A percentile compares a stretch with the other conserved stretches of the same genome.
phyloP scores from a whole-genome alignment of 2,888 invertebrate species.

The Oscheius sp. region DNA sequence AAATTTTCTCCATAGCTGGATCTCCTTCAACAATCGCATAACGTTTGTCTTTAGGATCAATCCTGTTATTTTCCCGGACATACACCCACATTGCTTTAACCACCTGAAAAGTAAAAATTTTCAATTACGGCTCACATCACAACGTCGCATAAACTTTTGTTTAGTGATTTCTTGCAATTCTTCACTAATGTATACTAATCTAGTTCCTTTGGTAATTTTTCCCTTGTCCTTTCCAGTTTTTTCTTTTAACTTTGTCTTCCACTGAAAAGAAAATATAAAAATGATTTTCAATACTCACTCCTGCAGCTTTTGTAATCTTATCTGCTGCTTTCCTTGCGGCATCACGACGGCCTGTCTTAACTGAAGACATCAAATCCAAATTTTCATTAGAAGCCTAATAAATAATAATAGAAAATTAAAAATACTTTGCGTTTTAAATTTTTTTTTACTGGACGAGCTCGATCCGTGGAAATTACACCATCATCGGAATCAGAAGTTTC shows the following conservation, averaged over 20 bases:
- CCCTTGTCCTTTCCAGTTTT: constrained; percentile 35
- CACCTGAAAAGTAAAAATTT: constrained; percentile 37
- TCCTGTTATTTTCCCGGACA: constrained; percentile 54
- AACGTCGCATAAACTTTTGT: constrained; percentile 42
- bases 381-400: constrained; percentile 11
- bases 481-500: constrained; percentile 30
- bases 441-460: constrained; percentile 10
- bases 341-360: constrained; percentile 12
- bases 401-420: not conserved
- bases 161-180: constrained; percentile 39
- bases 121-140: constrained; percentile 37
- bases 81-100: constrained; percentile 63
- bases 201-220: constrained; percentile 40
- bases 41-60: constrained; percentile 58
- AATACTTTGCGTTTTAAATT: constrained; percentile 8
- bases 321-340: constrained; percentile 19
- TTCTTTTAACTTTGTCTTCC: constrained; percentile 15
- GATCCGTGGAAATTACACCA: constrained; percentile 26
- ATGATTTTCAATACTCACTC: not conserved
- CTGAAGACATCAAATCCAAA: constrained; percentile 19
- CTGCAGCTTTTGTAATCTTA: constrained; percentile 12
- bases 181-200: constrained; percentile 36
- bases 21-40: constrained; percentile 36
- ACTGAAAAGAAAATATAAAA: not conserved
- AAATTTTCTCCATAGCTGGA: constrained; percentile 29